Evolutionary conservation across 2,888 invertebrate genomes (phyloP).

Genomic region (Acanthosepion lycidas): DNA sequence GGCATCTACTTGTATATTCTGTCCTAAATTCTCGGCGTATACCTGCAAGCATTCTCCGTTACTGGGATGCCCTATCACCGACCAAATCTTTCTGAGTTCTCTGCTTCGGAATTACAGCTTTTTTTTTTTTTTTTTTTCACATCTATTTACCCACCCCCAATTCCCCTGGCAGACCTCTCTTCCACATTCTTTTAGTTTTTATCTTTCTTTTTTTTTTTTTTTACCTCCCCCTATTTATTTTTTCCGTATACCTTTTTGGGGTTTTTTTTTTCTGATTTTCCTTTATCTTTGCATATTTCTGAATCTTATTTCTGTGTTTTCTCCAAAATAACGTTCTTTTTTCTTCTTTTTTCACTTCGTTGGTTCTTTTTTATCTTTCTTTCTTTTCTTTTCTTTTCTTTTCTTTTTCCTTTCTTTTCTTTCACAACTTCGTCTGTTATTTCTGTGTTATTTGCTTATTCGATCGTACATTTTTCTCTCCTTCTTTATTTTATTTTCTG

Average conservation of each 20-base stretch:
- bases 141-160: background rate
- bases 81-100: background rate
- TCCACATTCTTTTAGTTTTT: background rate
- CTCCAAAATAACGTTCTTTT: too few species aligned
- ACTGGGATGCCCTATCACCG: background rate
- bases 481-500: too few species aligned
- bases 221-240: background rate
- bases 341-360: too few species aligned
- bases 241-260: background rate
- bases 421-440: too few species aligned
- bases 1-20: background rate
- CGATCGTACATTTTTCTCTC: too few species aligned
- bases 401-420: too few species aligned
- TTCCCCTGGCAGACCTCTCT: background rate
- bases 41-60: conserved; percentile 12
- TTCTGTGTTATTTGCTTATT: too few species aligned
- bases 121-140: background rate
- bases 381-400: too few species aligned
- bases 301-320: too few species aligned
- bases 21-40: background rate
- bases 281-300: background rate
- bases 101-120: background rate
- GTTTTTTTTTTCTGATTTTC: background rate
- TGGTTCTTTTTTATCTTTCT: too few species aligned
- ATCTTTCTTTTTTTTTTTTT: background rate